phyloP scores from a whole-genome alignment of 2,113 vertebrate genomes.

The Toxotes chatareus region DNA sequence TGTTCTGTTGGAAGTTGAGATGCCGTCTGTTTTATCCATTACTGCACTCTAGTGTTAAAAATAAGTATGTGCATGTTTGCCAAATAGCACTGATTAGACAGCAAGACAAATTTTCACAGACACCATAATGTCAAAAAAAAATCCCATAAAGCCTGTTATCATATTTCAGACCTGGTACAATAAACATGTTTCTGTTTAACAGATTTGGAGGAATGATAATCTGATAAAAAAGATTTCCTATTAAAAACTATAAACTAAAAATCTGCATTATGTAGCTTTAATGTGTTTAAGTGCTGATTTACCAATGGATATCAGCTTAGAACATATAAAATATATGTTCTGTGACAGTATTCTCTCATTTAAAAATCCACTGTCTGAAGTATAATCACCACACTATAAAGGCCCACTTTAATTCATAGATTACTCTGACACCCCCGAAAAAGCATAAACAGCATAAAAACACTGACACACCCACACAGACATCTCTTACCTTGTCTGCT shows the following conservation, averaged over 20 bases:
- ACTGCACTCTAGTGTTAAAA: slow-evolving; percentile 71
- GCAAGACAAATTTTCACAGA: neutral
- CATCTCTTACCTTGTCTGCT: slow-evolving; percentile 67
- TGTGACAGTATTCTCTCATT: neutral
- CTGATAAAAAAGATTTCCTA: neutral
- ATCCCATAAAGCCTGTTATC: neutral
- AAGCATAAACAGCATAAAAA: neutral
- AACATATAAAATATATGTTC: neutral
- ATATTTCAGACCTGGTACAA: neutral
- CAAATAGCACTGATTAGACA: neutral
- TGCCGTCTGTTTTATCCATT: slow-evolving; percentile 20
- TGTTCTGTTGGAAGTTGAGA: neutral
- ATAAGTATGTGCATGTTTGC: slow-evolving; percentile 32
- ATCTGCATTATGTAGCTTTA: neutral
- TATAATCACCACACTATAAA: neutral
- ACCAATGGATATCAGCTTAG: neutral
- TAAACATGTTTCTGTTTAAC: no score
- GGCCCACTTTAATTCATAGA: neutral
- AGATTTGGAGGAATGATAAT: neutral
- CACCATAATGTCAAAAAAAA: neutral
- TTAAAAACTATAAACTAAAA: neutral
- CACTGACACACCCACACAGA: neutral
- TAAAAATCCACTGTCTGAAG: no score
- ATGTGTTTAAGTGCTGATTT: neutral
- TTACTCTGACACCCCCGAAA: neutral